Percentiles rank a stretch among this genome's conserved stretches.
These are phyloP conservation scores for Physella acuta DNA, from an alignment of 1,140 invertebrate species.

Conservation along the genomic window DNA sequence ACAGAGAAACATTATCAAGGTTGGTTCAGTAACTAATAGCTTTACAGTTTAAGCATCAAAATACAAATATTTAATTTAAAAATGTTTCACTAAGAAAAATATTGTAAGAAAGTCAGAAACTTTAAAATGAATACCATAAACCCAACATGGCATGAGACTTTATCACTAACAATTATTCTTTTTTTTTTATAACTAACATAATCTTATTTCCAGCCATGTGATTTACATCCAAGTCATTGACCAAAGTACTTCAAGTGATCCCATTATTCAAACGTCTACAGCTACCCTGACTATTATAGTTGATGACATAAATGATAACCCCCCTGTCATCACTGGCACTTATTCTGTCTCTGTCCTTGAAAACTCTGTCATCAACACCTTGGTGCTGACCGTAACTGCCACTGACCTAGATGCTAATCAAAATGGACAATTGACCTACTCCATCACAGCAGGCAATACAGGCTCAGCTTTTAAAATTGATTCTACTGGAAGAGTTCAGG, in stretches of 20 bases:
- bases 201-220: constrained; percentile 33
- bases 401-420: constrained; percentile 40
- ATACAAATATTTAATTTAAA: no score
- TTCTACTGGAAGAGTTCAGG: constrained; percentile 16
- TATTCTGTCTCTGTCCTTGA: constrained; percentile 38
- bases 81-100: no score
- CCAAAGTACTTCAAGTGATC: constrained; percentile 24
- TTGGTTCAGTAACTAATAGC: constrained; percentile 14
- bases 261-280: constrained; percentile 27
- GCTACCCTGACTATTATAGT: constrained; percentile 38
- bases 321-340: constrained; percentile 37
- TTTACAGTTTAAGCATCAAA: no score
- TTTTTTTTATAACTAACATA: no score
- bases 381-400: constrained; percentile 40
- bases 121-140: no score
- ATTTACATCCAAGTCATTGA: constrained; percentile 34
- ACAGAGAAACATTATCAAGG: constrained; percentile 38
- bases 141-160: no score
- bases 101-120: no score
- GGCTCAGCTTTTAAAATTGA: constrained; percentile 39
- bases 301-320: constrained; percentile 38
- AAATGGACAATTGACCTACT: constrained; percentile 37
- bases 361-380: constrained; percentile 32
- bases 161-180: no score
- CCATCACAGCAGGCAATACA: constrained; percentile 38